Evolutionary conservation across 2,113 vertebrate genomes (phyloP).

Genomic region (Phainopepla nitens): DNA sequence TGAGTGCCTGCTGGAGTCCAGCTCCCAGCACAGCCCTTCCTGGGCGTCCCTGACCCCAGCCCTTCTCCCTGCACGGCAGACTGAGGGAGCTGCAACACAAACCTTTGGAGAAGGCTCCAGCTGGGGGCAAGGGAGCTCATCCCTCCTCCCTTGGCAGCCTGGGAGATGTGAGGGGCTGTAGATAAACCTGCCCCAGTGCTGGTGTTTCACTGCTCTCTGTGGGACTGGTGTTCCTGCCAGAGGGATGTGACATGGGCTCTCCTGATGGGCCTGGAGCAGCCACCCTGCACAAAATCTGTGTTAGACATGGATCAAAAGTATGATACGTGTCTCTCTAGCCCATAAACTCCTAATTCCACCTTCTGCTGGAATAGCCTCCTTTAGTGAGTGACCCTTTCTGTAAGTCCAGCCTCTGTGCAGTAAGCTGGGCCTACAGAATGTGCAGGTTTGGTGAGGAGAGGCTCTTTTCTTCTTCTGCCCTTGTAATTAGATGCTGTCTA

Average conservation of each 20-base stretch:
- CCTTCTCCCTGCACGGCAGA: neutral
- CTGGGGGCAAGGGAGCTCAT: accelerated
- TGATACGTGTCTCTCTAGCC: neutral
- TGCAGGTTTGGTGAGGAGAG: neutral
- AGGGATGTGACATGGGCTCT: neutral
- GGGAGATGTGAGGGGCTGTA: neutral
- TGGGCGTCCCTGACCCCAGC: neutral
- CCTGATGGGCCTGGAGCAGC: neutral
- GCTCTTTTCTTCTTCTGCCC: neutral
- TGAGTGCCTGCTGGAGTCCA: accelerated
- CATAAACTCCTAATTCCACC: neutral
- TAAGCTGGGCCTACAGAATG: neutral
- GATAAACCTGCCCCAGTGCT: neutral
- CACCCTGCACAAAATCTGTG: neutral
- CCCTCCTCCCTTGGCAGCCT: neutral
- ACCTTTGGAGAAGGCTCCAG: accelerated
- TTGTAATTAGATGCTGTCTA: neutral
- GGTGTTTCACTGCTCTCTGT: neutral
- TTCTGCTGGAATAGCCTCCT: neutral
- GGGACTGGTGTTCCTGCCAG: neutral
- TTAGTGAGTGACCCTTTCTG: neutral
- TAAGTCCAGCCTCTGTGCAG: neutral
- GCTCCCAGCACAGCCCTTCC: neutral
- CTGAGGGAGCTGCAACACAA: accelerated
- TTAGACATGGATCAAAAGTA: neutral